Evolutionary conservation across 2,888 invertebrate species (phyloP).

Genomic region (Monoplex corrugatus): DNA sequence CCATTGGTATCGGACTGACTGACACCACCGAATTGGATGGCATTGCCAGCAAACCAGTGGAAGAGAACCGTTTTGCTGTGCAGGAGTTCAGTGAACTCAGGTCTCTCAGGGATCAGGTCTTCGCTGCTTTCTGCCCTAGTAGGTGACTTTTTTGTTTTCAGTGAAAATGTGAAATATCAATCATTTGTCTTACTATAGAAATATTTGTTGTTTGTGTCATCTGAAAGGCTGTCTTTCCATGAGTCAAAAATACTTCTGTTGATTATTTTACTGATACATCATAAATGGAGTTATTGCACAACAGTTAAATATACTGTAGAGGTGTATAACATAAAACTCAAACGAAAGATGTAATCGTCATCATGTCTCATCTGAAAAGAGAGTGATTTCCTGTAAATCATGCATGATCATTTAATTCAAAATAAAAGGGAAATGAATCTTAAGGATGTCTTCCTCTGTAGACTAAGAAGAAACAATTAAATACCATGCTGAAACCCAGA

Average conservation of each 20-base stretch:
- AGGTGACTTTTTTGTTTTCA: background rate
- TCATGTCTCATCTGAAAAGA: too few relatives aligned
- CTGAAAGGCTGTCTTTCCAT: background rate
- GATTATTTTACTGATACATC: background rate
- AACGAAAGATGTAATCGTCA: too few relatives aligned
- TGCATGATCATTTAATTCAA: background rate
- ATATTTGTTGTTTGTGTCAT: background rate
- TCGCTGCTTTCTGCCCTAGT: constrained; percentile 66
- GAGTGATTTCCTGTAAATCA: too few relatives aligned
- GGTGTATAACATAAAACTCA: too few relatives aligned
- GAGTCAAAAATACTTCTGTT: background rate
- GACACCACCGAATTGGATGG: constrained; percentile 63
- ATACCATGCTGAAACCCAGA: background rate
- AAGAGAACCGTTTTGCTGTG: constrained; percentile 62
- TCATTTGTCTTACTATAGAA: background rate
- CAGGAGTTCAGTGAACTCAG: constrained; percentile 62
- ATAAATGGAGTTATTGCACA: background rate
- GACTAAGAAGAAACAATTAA: background rate
- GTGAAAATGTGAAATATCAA: background rate
- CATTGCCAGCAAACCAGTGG: constrained; percentile 66
- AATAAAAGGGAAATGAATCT: background rate
- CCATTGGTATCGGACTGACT: constrained; percentile 70
- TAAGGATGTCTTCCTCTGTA: too few relatives aligned
- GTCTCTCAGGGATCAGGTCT: constrained; percentile 67
- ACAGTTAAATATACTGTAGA: background rate